phyloP scores from a whole-genome alignment of 1,140 invertebrate genomes.

The Lasioglossum baleicum region DNA sequence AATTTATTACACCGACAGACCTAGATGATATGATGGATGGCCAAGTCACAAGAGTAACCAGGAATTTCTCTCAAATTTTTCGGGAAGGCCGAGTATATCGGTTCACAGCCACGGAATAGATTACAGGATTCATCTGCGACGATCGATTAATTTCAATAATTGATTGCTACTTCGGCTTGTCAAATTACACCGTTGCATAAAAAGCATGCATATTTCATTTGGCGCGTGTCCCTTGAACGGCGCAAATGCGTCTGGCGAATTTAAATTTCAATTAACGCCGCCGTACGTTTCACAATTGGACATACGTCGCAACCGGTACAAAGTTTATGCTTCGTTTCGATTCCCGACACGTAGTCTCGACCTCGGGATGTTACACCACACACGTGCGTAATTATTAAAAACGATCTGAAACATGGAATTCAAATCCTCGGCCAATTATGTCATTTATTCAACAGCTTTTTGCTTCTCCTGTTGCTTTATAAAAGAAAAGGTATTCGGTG shows the following conservation, averaged over 20 bases:
- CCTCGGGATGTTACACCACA: background rate
- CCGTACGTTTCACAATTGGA: constrained; percentile 28
- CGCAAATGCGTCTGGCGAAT: constrained; percentile 15
- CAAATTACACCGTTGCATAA: constrained; percentile 19
- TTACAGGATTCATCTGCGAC: background rate
- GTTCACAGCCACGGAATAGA: background rate
- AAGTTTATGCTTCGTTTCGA: constrained; percentile 30
- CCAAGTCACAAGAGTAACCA: background rate
- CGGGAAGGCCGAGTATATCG: background rate
- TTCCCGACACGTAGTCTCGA: constrained; percentile 14
- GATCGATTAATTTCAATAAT: constrained; percentile 20
- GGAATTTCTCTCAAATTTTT: background rate
- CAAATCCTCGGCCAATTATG: background rate
- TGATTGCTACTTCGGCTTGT: constrained; percentile 28
- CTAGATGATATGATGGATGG: background rate
- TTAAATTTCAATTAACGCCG: constrained; percentile 44
- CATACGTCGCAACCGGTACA: background rate
- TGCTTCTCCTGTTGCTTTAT: background rate
- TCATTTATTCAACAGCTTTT: background rate
- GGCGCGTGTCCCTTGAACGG: background rate
- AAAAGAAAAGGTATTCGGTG: too few species aligned
- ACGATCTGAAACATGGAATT: background rate
- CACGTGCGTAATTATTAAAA: background rate
- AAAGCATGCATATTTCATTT: constrained; percentile 33
- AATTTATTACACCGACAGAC: background rate